Evolutionary conservation across 2,888 invertebrate genomes (phyloP).

Genomic region (Lasioglossum morio): DNA sequence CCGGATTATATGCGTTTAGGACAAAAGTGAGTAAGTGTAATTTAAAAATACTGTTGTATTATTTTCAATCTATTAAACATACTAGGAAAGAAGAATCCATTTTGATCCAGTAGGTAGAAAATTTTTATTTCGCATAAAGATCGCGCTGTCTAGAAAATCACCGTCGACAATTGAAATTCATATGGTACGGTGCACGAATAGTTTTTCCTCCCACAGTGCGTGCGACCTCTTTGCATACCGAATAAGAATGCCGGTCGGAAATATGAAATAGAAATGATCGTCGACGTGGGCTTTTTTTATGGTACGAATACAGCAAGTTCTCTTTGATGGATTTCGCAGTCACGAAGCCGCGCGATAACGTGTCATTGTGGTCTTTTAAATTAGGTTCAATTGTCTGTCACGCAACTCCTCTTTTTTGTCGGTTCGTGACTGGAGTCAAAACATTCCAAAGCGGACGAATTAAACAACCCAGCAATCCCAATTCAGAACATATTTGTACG

Average conservation of each 20-base stretch:
- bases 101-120: too few species aligned
- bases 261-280: slow-evolving; percentile 34
- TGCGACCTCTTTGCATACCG: slow-evolving; percentile 54
- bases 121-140: too few species aligned
- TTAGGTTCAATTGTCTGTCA: slow-evolving; percentile 49
- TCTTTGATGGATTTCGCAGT: not conserved
- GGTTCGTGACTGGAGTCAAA: slow-evolving; percentile 2
- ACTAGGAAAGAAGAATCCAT: too few species aligned
- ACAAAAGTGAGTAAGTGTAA: too few species aligned
- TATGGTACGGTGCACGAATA: not conserved
- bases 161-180: not conserved
- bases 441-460: slow-evolving; percentile 2
- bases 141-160: too few species aligned
- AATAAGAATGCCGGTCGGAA: slow-evolving; percentile 32
- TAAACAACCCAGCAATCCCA: not conserved
- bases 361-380: slow-evolving; percentile 34
- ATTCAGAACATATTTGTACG: not conserved
- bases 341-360: slow-evolving; percentile 29
- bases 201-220: not conserved
- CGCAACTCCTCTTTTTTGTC: slow-evolving; percentile 32
- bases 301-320: not conserved
- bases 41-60: too few species aligned
- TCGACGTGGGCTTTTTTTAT: not conserved
- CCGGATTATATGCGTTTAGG: too few species aligned
- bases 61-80: too few species aligned